These are phyloP conservation scores for Brotula barbata DNA, from an alignment of 2,797 vertebrate genomes.

Conservation along the genomic window DNA sequence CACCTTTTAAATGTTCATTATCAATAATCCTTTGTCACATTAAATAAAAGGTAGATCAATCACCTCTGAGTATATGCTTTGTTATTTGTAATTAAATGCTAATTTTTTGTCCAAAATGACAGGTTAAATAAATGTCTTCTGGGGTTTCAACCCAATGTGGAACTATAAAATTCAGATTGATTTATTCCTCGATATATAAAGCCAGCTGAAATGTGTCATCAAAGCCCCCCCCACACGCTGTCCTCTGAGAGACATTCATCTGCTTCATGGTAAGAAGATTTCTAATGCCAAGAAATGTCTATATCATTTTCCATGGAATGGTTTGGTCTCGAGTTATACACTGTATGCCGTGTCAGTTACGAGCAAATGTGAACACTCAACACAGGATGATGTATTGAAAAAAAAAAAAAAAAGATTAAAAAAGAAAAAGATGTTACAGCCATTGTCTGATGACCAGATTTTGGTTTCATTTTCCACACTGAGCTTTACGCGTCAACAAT, in stretches of 20 bases:
- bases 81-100: neutral
- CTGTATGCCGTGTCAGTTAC: neutral
- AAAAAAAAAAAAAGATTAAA: neutral
- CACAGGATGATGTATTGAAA: neutral
- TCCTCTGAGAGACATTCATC: constrained; percentile 50
- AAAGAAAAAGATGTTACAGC: neutral
- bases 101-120: neutral
- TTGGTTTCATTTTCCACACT: neutral
- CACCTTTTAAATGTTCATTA: no score
- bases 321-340: neutral
- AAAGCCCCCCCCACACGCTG: neutral
- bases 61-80: neutral
- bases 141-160: constrained; percentile 18
- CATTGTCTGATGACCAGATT: neutral
- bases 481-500: neutral
- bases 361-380: neutral
- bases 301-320: neutral
- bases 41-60: neutral
- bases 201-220: constrained; percentile 34
- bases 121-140: constrained; percentile 17
- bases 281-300: constrained; percentile 16
- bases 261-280: constrained; percentile 13
- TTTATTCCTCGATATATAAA: constrained; percentile 35
- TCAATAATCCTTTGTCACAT: no score
- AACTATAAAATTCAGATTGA: constrained; percentile 35